Conservation (phyloP, 2,797 vertebrate species). For the Bufotes viridis region DNA sequence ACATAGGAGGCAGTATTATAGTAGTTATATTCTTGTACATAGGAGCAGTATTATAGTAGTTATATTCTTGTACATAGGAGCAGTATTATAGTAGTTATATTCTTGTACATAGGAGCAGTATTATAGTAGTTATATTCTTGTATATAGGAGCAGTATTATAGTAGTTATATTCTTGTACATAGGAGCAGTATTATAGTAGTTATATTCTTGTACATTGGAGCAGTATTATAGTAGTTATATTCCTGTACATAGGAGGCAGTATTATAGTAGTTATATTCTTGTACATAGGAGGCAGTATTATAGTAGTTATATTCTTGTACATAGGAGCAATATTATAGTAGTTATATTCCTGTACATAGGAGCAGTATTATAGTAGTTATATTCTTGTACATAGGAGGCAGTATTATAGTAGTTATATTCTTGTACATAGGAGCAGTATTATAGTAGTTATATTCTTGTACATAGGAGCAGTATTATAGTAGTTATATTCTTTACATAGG, state of each 20-base stretch:
- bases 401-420: conserved; percentile 20
- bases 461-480: too few relatives aligned
- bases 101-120: background rate
- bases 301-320: conserved; percentile 4
- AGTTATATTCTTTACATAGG: background rate
- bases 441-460: background rate
- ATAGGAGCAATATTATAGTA: conserved; percentile 6
- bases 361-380: conserved; percentile 18
- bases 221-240: conserved; percentile 15
- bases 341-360: conserved; percentile 20
- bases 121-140: conserved; percentile 10
- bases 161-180: conserved; percentile 5
- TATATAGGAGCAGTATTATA: conserved; percentile 8
- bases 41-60: conserved; percentile 15
- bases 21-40: conserved; percentile 23
- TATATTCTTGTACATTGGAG: conserved; percentile 16
- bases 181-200: conserved; percentile 8
- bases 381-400: conserved; percentile 20
- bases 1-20: conserved; percentile 11
- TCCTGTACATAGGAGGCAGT: conserved; percentile 4
- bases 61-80: conserved; percentile 1
- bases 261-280: conserved; percentile 22
- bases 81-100: conserved; percentile 25
- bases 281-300: conserved; percentile 12
- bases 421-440: background rate